Percentiles rank a stretch among this genome's conserved stretches.
These are phyloP conservation scores for Phytoseiulus persimilis DNA, from an alignment of 2,888 invertebrate genomes.

Conservation along the genomic window DNA sequence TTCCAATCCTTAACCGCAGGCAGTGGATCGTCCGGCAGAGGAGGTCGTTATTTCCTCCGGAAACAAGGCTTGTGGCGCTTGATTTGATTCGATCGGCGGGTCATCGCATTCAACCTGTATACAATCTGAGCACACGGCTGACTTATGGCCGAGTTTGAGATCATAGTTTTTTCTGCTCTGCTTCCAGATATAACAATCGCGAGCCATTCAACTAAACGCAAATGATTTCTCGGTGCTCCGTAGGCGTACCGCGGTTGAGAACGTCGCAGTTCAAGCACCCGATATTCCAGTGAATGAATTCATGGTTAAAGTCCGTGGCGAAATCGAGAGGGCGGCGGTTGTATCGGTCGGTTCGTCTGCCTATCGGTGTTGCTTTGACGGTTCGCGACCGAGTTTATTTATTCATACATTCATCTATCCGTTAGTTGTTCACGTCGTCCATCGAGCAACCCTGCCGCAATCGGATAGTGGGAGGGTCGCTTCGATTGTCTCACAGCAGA, in stretches of 20 bases:
- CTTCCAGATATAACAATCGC: no score
- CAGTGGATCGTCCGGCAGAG: background rate
- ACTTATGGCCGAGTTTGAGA: no score
- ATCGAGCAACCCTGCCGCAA: background rate
- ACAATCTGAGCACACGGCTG: no score
- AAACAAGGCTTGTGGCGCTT: background rate
- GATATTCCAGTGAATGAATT: background rate
- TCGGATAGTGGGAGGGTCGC: background rate
- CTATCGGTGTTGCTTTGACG: background rate
- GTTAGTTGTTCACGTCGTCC: background rate
- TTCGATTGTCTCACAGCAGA: background rate
- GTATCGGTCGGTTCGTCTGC: background rate
- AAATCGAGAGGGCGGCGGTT: background rate
- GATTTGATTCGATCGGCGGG: background rate
- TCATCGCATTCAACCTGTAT: background rate
- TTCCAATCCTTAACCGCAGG: background rate
- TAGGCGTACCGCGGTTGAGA: background rate
- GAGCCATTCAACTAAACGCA: background rate
- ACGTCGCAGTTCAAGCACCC: background rate
- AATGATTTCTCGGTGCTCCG: background rate
- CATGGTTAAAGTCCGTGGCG: background rate
- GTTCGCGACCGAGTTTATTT: background rate
- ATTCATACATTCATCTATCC: background rate
- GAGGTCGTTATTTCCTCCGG: background rate
- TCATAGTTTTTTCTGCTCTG: no score